Conservation (phyloP, 2,888 invertebrate genomes). For the Therioaphis trifolii region DNA sequence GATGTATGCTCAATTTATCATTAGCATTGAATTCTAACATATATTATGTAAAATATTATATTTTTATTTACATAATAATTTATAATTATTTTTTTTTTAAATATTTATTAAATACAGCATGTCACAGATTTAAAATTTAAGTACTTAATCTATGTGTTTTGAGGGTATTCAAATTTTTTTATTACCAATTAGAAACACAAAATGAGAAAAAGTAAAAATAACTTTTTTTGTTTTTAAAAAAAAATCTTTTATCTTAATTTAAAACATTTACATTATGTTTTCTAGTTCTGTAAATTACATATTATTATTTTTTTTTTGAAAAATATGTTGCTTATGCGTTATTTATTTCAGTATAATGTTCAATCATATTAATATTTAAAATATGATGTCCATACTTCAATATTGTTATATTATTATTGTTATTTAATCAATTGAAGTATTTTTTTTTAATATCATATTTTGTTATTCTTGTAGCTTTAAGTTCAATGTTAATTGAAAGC, state of each 20-base stretch:
- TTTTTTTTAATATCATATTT: not conserved
- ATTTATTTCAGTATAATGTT: not conserved
- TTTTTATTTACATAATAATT: not conserved
- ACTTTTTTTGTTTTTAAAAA: not conserved
- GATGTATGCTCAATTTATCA: constrained; percentile 5
- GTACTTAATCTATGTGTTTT: constrained; percentile 37
- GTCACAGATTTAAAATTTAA: not conserved
- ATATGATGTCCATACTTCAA: not conserved
- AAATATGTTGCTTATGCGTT: not conserved
- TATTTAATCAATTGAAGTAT: not conserved
- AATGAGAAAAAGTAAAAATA: constrained; percentile 39
- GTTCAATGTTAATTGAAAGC: not conserved
- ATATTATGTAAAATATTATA: constrained; percentile 18
- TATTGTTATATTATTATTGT: constrained; percentile 22
- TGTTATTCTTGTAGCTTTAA: not conserved
- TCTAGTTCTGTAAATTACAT: not conserved
- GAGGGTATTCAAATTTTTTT: constrained; percentile 48
- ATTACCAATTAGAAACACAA: constrained; percentile 50
- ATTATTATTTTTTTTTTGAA: not conserved
- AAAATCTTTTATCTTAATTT: not conserved
- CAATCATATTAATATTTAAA: not conserved
- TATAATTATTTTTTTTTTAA: constrained; percentile 27
- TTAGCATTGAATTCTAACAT: constrained; percentile 28
- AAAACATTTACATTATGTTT: not conserved
- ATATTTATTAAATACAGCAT: constrained; percentile 31